Evolutionary conservation across 2,797 vertebrate species (phyloP), one percentile per base, ranked within the genome.

Genomic region (Ptychadena robeensis): DNA sequence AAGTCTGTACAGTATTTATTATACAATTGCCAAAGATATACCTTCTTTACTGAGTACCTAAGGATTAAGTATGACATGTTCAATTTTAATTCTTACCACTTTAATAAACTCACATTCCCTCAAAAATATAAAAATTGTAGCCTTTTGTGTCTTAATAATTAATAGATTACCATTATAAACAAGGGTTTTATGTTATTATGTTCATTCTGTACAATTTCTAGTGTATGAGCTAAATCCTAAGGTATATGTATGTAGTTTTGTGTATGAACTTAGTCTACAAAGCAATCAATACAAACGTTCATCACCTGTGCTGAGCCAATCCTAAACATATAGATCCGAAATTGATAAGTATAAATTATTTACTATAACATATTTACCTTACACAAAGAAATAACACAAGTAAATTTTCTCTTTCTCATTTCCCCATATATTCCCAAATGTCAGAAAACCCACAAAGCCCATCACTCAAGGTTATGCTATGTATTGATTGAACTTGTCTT

Each of bases 401-500:
- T 7, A 18, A 34, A 34, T 3, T 1, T 81, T 74, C 79, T 82
- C 85, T 86, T 81, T 7, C 38, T 5, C 35, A 73, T 86, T 87
- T 88, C 81, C 59, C 81, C 80, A 35, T 85, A 82, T 61, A 68
- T 57, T 79, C 15, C 40, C 61, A 82, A 74, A 78, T 82, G 38
- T 85, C 79, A 79, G 27, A 70, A 57, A 87, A 80, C 14, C 78
- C 73, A 30, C 81, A 87, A 82, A 82, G 0, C 0, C 61, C 87
- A 87, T 81, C 82, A 86, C 88, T 89, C 88, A 85, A 88, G 86
- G 87, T 91, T 88, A 91, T 88, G 67, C 67, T 74, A 37, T 70
- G 59, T 89, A 89, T 91, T 91, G 91, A 91, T 90, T 86, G 88
- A 87, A 86, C 86, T 88, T 67, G 86, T 89, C 87, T 87, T 85